Evolutionary conservation across 2,113 vertebrate species (phyloP), one percentile per base, ranked within the genome.

Genomic region (Syngnathus floridae): DNA sequence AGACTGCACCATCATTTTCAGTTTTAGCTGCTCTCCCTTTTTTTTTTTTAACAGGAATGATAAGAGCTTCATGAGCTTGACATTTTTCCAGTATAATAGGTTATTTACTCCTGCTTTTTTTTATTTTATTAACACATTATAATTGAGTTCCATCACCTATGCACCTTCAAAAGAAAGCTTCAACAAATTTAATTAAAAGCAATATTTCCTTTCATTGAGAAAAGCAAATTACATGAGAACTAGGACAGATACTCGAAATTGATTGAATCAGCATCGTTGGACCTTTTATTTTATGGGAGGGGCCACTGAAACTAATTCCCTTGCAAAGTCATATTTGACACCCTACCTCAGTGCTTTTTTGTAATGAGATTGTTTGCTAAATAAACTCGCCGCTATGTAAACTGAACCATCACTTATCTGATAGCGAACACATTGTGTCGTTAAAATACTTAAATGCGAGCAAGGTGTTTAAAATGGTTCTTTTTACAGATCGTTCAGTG

Each of bases 171-270:
- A 31, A 88, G 82, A 80, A 86, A 87, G 79, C 68, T 84, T 86
- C 84, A 89, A 85, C 82, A 82, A 90, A 88, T 90, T 89, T 91
- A 90, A 92, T 91, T 90, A 90, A 90, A 90, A 84, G 73, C 67
- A 64, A 78, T 87, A 90, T 90, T 89, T 88, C 9, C 73, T 87
- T 87, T 87, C 84, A 86, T 77, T 56, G 72, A 64, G 69, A 77
- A 88, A 92, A 90, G 82, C 88, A 78, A 88, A 90, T 90, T 90
- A 83, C 87, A 83, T 90, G 88, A 86, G 85, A 91, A 90, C 83
- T 86, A 70, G 78, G 67, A 71, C 65, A 89, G 88, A 91, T 91
- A 85, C 83, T 72, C 75, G 84, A 88, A 84, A 71, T 76, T 83
- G 72, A 86, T 86, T 85, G 80, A 81, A 81, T 88, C 72, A 55